Base-by-base conservation (phyloP, 2,888 invertebrate species). In the Drosophila yooni region DNA sequence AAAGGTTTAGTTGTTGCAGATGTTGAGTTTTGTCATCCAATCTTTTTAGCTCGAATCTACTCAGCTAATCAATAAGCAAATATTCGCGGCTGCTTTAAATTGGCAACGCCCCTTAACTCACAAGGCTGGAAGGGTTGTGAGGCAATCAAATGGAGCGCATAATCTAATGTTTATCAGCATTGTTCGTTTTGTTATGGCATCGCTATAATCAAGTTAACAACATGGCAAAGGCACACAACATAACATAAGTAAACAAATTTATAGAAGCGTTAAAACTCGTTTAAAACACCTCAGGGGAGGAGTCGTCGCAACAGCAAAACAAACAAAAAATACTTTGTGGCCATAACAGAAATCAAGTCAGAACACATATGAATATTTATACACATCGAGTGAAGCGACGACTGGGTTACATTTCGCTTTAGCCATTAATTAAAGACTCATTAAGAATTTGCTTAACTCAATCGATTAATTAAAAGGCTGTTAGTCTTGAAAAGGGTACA, bases 371-470 rank as follows among this genome's bases (percentile, higher is more conserved):
- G 53, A 84, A 84, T 88, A 69, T 72, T 73, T 65, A 68, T 69
- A 59, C 27, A 27, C 27, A 46, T 60, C 40, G 63, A 69, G 57
- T 46, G 74, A 70, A 51, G 33, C 61, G 57, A 52, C 62, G 75
- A 65, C 74, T 69, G 65, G 78, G 69, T 74, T 70, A 76, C 59
- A 76, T 81, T 86, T 81, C 65, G 76, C 53, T 81, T 62, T 79
- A 66, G 74, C 89, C 79, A 91, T 89, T 89, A 90, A 90, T 91
- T 89, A 89, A 90, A 91, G 85, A 77, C 85, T 84, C 90, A 91
- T 91, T 89, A 87, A 74, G 77, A 85, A 90, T 88, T 89, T 84
- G 88, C 87, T 85, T 68, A 82, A 60, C 74, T 70, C 65, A 67
- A 48, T 67, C 82, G 87, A 88, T 87, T 89, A 86, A 89, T 90